Evolutionary conservation across 2,113 vertebrate genomes (phyloP), one percentile per base, ranked within the genome.

Genomic region (Todiramphus saurophagus): DNA sequence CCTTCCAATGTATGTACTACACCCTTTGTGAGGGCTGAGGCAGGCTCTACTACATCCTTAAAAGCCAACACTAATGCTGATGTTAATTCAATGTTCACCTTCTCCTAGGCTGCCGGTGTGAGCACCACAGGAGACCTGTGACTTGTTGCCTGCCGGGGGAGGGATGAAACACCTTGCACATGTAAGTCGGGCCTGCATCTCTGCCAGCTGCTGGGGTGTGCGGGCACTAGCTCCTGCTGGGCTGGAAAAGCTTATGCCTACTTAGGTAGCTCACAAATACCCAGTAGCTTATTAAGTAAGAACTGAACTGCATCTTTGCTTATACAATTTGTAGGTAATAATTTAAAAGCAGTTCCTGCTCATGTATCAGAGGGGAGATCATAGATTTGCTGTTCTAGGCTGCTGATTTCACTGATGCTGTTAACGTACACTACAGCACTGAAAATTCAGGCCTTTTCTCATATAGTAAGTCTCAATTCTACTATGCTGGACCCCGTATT

Each of bases 101-200:
- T 46, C 44, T 77, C 23, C 76, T 21, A n/a, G 83, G 48, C 56
- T 9, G 50, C 41, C 37, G 33, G 31, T 2, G 2, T 3, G 33
- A 74, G 46, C 37, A 35, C 2, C 24, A 6, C 18, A 7, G 5
- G 23, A 78, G n/a, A 48, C 14, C 33, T 11, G 25, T 16, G 58
- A 39, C 48, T 2, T 18, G 14, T 31, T 33, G n/a, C 7, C 50
- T 60, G 72, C 23, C 44, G 62, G 35, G 23, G 30, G 39, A 37
- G 25, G 35, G 50, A 8, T 39, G 46, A 13, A 44, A 37, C 15
- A 11, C 48, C 59, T 50, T 5, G 24, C 55, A 44, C 3, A 13
- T 0, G 0, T 35, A 51, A 58, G 50, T 35, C 19, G 3, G 24
- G 63, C 8, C 21, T 12, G 17, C 13, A 30, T n/a, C 16, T 70